Percentiles rank a stretch among this genome's conserved stretches.
Evolutionary conservation across 1,140 invertebrate species (phyloP).

Genomic region (Drosophila setifemur): DNA sequence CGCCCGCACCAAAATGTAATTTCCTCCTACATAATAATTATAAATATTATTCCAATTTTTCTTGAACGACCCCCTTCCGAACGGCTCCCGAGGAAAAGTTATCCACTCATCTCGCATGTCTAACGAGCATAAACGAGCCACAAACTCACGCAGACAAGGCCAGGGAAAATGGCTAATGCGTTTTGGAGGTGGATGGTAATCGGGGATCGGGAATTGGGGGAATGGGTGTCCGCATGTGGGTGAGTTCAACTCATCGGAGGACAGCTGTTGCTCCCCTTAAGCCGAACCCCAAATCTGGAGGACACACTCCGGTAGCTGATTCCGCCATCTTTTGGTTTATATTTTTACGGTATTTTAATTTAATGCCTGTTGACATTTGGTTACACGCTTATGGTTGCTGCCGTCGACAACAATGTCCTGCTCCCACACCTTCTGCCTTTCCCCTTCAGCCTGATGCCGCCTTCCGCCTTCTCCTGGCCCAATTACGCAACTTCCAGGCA

Average conservation of each 20-base stretch:
- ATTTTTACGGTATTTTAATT: constrained; percentile 66
- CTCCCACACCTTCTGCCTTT: neutral
- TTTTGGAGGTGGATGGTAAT: too few species aligned
- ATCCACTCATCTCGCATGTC: constrained; percentile 54
- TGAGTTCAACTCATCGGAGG: constrained; percentile 37
- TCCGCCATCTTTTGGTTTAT: constrained; percentile 50
- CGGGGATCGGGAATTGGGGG: neutral
- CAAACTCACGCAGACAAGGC: constrained; percentile 40
- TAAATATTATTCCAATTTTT: constrained; percentile 57
- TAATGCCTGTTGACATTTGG: constrained; percentile 70
- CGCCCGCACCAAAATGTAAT: constrained; percentile 38
- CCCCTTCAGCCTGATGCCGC: neutral
- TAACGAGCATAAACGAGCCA: constrained; percentile 51
- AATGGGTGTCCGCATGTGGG: neutral
- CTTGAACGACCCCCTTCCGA: neutral
- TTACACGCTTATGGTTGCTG: constrained; percentile 49
- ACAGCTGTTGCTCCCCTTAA: constrained; percentile 50
- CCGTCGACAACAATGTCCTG: constrained; percentile 38
- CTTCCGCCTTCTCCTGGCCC: neutral
- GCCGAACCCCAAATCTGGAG: constrained; percentile 23
- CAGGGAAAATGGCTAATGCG: constrained; percentile 43
- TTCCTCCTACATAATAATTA: constrained; percentile 56
- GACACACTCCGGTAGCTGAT: constrained; percentile 44
- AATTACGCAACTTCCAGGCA: constrained; percentile 41
- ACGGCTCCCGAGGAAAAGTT: constrained; percentile 28